These are phyloP conservation scores for Scolopax rusticola DNA, from an alignment of 2,797 vertebrate species.

Conservation along the genomic window DNA sequence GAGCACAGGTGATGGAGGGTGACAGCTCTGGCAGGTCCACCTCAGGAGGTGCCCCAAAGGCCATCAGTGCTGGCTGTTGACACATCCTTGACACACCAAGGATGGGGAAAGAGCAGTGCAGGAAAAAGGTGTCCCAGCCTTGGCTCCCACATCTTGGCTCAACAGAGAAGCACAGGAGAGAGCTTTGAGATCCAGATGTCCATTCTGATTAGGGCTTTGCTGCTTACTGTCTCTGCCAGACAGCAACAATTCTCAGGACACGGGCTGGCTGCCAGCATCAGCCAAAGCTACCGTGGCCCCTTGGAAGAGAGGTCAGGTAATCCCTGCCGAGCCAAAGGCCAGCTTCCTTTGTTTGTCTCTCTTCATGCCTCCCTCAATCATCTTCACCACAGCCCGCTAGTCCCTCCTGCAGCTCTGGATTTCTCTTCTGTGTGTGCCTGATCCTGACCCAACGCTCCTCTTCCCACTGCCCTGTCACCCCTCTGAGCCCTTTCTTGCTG, in stretches of 20 bases:
- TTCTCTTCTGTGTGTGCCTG: not conserved
- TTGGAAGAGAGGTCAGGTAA: slow-evolving; percentile 11
- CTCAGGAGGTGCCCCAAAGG: not conserved
- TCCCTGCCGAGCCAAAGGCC: slow-evolving; percentile 8
- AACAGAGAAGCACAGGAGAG: not conserved
- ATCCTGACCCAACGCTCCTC: not conserved
- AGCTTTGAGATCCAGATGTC: not conserved
- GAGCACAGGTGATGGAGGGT: not conserved
- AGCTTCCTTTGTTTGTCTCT: not conserved
- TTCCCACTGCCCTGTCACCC: not conserved
- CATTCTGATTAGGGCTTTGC: not conserved
- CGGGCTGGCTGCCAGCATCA: not conserved
- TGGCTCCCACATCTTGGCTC: accelerated
- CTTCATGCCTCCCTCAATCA: slow-evolving; percentile 44
- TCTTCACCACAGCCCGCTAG: not conserved
- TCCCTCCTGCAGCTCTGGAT: not conserved
- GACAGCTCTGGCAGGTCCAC: not conserved
- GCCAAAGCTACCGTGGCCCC: not conserved
- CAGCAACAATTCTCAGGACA: not conserved
- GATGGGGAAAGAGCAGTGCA: not conserved
- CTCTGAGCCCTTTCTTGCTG: not conserved
- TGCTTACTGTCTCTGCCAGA: not conserved
- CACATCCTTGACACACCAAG: too few relatives aligned
- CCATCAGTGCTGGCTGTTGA: accelerated
- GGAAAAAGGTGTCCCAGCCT: not conserved